phyloP scores from a whole-genome alignment of 2,888 invertebrate genomes.

The Phorcus lineatus region DNA sequence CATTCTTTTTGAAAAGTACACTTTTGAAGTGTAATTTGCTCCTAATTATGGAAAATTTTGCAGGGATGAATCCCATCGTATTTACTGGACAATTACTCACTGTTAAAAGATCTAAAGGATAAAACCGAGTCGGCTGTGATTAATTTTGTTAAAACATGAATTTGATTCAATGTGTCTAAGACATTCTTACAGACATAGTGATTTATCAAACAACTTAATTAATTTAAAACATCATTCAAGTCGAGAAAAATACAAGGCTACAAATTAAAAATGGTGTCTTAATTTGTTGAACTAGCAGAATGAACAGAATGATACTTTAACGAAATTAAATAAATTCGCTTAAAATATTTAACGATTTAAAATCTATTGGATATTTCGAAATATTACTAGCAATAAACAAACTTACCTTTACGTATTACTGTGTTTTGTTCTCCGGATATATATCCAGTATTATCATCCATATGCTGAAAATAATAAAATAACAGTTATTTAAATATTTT shows the following conservation, averaged over 20 bases:
- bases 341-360: no score
- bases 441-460: conserved; percentile 58
- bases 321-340: no score
- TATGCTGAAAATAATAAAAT: conserved; percentile 52
- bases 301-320: no score
- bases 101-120: not conserved
- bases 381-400: not conserved
- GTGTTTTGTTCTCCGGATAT: conserved; percentile 70
- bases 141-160: no score
- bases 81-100: not conserved
- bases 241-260: no score
- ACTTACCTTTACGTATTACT: conserved; percentile 74
- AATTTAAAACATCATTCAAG: no score
- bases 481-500: not conserved
- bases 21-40: conserved; percentile 4
- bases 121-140: not conserved
- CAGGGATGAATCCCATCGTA: not conserved
- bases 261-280: no score
- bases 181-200: no score
- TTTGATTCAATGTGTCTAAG: no score
- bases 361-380: no score
- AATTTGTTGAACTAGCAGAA: no score
- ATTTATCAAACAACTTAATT: no score
- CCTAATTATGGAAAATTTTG: conserved; percentile 17
- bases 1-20: not conserved